Base-by-base conservation (phyloP, 2,113 vertebrate genomes). In the Oryzias javanicus region DNA sequence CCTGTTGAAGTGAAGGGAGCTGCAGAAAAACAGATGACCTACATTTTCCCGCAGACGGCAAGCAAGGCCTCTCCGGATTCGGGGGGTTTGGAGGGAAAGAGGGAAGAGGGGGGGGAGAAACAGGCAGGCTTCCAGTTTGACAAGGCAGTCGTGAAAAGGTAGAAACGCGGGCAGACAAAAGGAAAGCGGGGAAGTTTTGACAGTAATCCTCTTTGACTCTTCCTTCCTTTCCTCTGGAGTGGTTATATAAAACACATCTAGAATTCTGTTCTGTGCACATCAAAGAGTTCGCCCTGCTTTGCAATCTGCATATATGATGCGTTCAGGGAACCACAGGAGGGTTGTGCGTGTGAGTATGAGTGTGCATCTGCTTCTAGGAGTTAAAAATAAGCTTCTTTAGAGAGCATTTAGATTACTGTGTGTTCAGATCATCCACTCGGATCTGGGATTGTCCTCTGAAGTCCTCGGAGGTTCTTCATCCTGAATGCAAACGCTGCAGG, bases 191-290 rank as follows among this genome's bases (percentile, higher is more conserved):
- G 78, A 82, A 80, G 77, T 86, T 89, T 73, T 65, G 84, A 82
- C 64, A 18, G 76, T 85, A 82, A 84, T 84, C 81, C 79, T 73
- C 72, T 64, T 80, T 79, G 79, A 88, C 79, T 80, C 66, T 64
- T 63, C 67, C 47, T 76, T 62, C 55, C 78, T 59, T 74, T 64
- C 75, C 75, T 79, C 81, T 79, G 29, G 14, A 70, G 77, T 49
- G 58, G 74, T 88, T 89, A 85, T 70, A 79, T 88, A 84, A 88
- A 89, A 87, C 82, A 78, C 88, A 89, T 89, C 81, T 81, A 81
- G 58, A 88, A 88, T 88, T 90, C 85, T 74, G 69, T 77, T 85
- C 82, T 62, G 67, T 76, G 76, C 75, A 80, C 84, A 89, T 89
- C 83, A 89, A 90, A 90, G 87, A 78, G 76, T 62, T 78, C 52